A percentile compares a stretch with the other conserved stretches of the same genome.
phyloP scores from a whole-genome alignment of 2,888 invertebrate species.

The Lymantria monacha region DNA sequence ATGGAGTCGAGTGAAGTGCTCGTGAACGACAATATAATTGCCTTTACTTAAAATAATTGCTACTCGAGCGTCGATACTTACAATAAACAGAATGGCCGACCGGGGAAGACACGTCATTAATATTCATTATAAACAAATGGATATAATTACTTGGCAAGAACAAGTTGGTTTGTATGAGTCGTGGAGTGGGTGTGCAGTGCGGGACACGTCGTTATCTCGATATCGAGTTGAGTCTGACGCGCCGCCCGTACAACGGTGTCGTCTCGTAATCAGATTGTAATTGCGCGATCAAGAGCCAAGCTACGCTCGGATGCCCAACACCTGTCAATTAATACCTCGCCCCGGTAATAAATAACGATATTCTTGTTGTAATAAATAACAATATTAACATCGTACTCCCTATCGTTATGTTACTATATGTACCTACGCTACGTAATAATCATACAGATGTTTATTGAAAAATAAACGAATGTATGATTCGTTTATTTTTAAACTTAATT shows the following conservation, averaged over 20 bases:
- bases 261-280: constrained; percentile 69
- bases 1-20: constrained; percentile 46
- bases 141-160: constrained; percentile 74
- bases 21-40: constrained; percentile 57
- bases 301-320: constrained; percentile 50
- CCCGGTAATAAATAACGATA: constrained; percentile 30
- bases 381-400: neutral
- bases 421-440: neutral
- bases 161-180: constrained; percentile 66
- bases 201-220: constrained; percentile 71
- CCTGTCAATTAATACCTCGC: constrained; percentile 57
- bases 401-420: constrained; percentile 5
- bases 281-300: constrained; percentile 57
- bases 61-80: constrained; percentile 59
- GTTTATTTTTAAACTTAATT: too few relatives aligned
- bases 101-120: constrained; percentile 64
- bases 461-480: too few relatives aligned
- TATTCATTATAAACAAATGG: constrained; percentile 78
- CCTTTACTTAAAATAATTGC: constrained; percentile 70
- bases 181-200: constrained; percentile 62
- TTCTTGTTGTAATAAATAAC: constrained; percentile 10
- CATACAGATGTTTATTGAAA: too few relatives aligned
- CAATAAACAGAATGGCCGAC: constrained; percentile 59
- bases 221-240: constrained; percentile 47
- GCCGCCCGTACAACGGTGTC: constrained; percentile 41